Evolutionary conservation across 1,140 invertebrate species (phyloP).

Genomic region (Drosophila tristis): DNA sequence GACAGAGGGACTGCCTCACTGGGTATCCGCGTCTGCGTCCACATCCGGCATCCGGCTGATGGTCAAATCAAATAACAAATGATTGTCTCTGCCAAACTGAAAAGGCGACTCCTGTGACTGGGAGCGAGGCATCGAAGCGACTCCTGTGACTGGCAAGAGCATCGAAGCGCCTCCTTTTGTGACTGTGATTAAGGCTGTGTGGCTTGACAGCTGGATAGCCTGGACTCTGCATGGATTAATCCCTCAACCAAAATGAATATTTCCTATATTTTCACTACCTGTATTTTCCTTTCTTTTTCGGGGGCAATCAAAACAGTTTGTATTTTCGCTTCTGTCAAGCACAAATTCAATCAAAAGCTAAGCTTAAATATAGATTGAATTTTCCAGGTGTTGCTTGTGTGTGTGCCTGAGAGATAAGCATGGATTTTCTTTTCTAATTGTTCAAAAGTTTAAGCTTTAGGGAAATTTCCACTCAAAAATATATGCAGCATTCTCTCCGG

Average conservation of each 20-base stretch:
- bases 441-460: constrained; percentile 15
- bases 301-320: constrained; percentile 37
- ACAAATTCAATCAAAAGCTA: constrained; percentile 30
- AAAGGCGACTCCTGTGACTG: constrained; percentile 19
- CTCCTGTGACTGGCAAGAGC: too few relatives aligned
- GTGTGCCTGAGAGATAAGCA: constrained; percentile 34
- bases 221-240: constrained; percentile 22
- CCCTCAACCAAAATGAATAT: constrained; percentile 54
- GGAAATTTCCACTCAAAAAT: constrained; percentile 22
- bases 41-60: constrained; percentile 29
- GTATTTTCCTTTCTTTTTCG: constrained; percentile 11
- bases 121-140: too few relatives aligned
- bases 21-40: constrained; percentile 13
- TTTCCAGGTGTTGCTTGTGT: too few relatives aligned
- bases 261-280: constrained; percentile 22
- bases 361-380: constrained; percentile 10
- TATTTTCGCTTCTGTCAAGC: constrained; percentile 23
- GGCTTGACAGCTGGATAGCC: constrained; percentile 34
- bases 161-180: neutral
- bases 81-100: constrained; percentile 50
- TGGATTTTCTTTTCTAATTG: constrained; percentile 32
- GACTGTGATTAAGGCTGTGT: constrained; percentile 50
- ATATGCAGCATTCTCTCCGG: constrained; percentile 10
- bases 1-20: constrained; percentile 52
- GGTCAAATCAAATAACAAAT: constrained; percentile 76